These are phyloP conservation scores for Eurois occulta DNA, from an alignment of 2,888 invertebrate species.

Conservation along the genomic window DNA sequence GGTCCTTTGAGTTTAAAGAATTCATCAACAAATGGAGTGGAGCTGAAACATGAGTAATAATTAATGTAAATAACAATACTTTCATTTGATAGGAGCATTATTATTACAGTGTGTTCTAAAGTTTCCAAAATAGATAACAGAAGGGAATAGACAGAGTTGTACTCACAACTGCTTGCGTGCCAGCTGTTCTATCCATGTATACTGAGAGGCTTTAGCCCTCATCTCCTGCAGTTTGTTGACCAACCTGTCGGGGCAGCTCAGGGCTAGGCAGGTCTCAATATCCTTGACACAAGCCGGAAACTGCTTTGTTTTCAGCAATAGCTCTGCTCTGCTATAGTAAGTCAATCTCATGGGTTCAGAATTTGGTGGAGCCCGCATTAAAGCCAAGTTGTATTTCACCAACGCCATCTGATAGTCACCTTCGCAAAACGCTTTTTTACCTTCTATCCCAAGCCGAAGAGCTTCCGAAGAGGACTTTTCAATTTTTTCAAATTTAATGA, in stretches of 20 bases:
- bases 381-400: constrained; percentile 28
- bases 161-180: constrained; percentile 6
- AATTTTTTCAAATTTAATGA: rapidly evolving
- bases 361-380: constrained; percentile 30
- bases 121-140: neutral
- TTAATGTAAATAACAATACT: neutral
- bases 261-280: constrained; percentile 35
- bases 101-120: neutral
- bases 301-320: constrained; percentile 10
- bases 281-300: constrained; percentile 37
- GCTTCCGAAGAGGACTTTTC: constrained; percentile 16
- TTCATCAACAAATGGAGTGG: constrained; percentile 14
- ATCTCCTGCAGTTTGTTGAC: constrained; percentile 19
- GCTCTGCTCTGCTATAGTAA: constrained; percentile 40
- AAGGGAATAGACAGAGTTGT: neutral
- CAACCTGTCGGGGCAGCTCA: constrained; percentile 20
- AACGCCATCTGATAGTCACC: constrained; percentile 24
- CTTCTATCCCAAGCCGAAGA: neutral
- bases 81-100: neutral
- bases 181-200: neutral
- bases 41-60: constrained; percentile 28
- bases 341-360: constrained; percentile 45
- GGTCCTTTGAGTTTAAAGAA: constrained; percentile 34
- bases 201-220: constrained; percentile 19
- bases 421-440: constrained; percentile 27